Conservation (phyloP, 2,888 invertebrate species). For the Sphecodes monilicornis region DNA sequence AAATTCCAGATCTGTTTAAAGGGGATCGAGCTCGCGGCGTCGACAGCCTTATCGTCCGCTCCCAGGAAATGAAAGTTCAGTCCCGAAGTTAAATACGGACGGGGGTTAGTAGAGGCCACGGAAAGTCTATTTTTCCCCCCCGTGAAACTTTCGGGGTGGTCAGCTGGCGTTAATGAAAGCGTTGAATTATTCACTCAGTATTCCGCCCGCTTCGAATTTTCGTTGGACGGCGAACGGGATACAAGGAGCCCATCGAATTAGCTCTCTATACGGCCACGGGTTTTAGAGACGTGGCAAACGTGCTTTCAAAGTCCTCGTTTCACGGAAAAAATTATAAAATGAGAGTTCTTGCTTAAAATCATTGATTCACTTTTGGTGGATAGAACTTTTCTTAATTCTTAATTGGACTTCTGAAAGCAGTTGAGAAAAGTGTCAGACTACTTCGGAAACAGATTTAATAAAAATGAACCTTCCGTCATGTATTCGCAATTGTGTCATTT, state of each 20-base stretch:
- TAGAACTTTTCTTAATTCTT: neutral
- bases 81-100: conserved; percentile 27
- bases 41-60: conserved; percentile 49
- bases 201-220: conserved; percentile 13
- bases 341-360: neutral
- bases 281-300: neutral
- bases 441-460: no score
- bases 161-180: conserved; percentile 51
- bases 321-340: neutral
- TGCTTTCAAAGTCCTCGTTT: neutral
- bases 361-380: neutral
- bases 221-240: neutral
- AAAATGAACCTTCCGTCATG: no score
- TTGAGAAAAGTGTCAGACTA: no score
- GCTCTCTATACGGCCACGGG: neutral
- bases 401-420: neutral
- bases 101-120: neutral
- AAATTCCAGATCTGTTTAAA: conserved; percentile 35
- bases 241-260: conserved; percentile 7
- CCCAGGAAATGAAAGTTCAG: conserved; percentile 61
- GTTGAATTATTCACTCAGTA: conserved; percentile 54
- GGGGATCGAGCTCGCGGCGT: neutral
- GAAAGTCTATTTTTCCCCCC: conserved; percentile 28
- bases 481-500: no score
- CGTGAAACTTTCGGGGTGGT: conserved; percentile 24